These are phyloP conservation scores for Cyprinus carpio DNA, from an alignment of 2,113 vertebrate genomes.

Conservation along the genomic window DNA sequence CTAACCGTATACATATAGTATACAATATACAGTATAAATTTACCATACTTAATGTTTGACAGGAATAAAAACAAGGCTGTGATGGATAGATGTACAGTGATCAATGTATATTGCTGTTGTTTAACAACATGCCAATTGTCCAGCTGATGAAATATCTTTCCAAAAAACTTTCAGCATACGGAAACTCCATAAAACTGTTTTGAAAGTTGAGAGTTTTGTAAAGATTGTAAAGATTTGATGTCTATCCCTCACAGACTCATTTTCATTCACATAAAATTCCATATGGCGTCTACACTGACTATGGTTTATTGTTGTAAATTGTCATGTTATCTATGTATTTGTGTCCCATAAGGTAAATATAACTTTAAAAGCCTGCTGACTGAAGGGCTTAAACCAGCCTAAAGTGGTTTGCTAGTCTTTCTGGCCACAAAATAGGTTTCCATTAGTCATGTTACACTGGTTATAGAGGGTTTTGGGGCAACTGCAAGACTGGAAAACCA, in stretches of 20 bases:
- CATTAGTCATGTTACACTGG: not conserved
- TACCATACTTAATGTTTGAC: too few species aligned
- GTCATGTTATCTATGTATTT: not conserved
- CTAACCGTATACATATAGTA: too few species aligned
- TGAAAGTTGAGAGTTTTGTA: not conserved
- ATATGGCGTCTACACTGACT: too few species aligned
- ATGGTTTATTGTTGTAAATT: not conserved
- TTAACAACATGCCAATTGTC: too few species aligned
- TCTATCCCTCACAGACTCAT: not conserved
- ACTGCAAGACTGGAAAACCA: not conserved
- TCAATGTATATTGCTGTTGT: too few species aligned
- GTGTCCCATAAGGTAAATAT: not conserved
- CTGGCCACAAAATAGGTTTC: not conserved
- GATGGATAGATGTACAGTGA: too few species aligned
- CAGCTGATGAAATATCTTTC: too few species aligned
- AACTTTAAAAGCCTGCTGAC: not conserved
- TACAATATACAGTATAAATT: too few species aligned
- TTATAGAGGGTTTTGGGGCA: not conserved
- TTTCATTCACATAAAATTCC: not conserved
- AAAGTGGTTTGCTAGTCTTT: not conserved
- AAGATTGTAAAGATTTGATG: not conserved
- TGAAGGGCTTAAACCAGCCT: not conserved
- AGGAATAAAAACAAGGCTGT: too few species aligned
- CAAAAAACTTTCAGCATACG: too few species aligned
- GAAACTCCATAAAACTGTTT: not conserved